Evolutionary conservation across 2,888 invertebrate genomes (phyloP).

Genomic region (Imbricaverruca yamaguchii): DNA sequence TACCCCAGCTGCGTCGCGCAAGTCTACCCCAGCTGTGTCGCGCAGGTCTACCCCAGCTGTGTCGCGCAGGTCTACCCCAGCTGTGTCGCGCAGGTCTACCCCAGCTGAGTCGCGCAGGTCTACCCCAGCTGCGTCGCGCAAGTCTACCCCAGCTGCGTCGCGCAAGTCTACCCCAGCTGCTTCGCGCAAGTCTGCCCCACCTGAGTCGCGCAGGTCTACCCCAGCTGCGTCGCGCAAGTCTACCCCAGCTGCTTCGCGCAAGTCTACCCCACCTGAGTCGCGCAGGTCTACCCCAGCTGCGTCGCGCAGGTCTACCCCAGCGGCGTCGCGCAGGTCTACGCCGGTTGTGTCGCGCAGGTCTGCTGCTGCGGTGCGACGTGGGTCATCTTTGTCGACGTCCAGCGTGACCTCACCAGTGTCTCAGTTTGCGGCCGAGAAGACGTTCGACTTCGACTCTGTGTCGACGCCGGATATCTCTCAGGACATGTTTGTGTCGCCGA

Average conservation of each 20-base stretch:
- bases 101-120: too few relatives aligned
- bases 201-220: background rate
- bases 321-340: background rate
- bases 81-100: too few relatives aligned
- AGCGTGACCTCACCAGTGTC: background rate
- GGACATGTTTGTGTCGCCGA: slow-evolving; percentile 31
- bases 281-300: background rate
- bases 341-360: background rate
- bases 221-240: background rate
- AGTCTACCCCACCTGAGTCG: background rate
- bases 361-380: background rate
- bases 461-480: slow-evolving; percentile 29
- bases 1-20: too few relatives aligned
- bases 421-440: background rate
- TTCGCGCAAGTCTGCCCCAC: background rate
- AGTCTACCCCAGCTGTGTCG: too few relatives aligned
- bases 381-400: background rate
- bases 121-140: background rate
- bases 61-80: too few relatives aligned
- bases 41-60: too few relatives aligned
- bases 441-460: slow-evolving; percentile 26
- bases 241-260: background rate
- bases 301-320: background rate
- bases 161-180: background rate
- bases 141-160: background rate